Evolutionary conservation across 2,888 invertebrate genomes (phyloP).

Genomic region (Tachystola acroxantha): DNA sequence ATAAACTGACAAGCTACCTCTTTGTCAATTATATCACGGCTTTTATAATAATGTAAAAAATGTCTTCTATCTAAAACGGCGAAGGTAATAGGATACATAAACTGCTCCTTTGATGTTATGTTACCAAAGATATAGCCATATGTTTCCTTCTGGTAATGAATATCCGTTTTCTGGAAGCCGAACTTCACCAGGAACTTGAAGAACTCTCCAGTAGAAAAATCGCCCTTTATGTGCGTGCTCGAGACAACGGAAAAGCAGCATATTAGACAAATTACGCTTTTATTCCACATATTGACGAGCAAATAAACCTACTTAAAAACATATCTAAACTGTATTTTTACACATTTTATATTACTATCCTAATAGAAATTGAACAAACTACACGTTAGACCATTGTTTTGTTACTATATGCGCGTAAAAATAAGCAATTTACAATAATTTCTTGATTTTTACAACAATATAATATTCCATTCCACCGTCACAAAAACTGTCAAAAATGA

Average conservation of each 20-base stretch:
- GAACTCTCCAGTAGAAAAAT: conserved; percentile 80
- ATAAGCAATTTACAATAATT: too few relatives aligned
- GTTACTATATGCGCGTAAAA: too few relatives aligned
- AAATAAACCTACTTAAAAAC: conserved; percentile 13
- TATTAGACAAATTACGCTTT: conserved; percentile 18
- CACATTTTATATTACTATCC: too few relatives aligned
- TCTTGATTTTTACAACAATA: too few relatives aligned
- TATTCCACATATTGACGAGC: conserved; percentile 48
- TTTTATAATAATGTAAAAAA: conserved; percentile 94
- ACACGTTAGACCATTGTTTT: too few relatives aligned
- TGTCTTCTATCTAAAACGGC: conserved; percentile 93
- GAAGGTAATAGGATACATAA: conserved; percentile 85
- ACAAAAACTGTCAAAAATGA: conserved; percentile 1
- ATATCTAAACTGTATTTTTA: conserved; percentile 3
- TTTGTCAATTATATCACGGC: conserved; percentile 79
- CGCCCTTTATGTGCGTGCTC: conserved; percentile 58
- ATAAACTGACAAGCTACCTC: conserved; percentile 89
- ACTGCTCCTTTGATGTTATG: conserved; percentile 85
- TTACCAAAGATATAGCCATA: conserved; percentile 98
- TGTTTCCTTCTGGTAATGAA: conserved; percentile 89
- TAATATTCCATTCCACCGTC: too few relatives aligned
- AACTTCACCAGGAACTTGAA: conserved; percentile 96
- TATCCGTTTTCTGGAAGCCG: conserved; percentile 97
- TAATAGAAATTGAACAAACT: not conserved
- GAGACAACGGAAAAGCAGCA: conserved; percentile 42